phyloP scores from a whole-genome alignment of 2,797 vertebrate species.

The Notolepis coatsorum region DNA sequence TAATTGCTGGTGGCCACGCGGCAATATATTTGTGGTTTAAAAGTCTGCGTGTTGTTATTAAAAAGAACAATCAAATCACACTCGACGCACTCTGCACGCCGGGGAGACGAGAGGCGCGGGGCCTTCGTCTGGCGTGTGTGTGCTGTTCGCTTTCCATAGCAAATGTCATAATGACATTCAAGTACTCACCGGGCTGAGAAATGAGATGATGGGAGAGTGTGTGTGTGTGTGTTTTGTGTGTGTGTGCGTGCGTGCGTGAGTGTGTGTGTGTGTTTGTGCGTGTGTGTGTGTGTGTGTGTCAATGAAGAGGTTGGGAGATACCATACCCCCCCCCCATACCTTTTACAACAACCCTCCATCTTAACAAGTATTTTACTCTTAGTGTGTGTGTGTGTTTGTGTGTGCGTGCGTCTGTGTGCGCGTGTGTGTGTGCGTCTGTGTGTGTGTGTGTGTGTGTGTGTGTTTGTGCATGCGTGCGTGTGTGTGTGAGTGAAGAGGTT shows the following conservation, averaged over 20 bases:
- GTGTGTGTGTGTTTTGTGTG: conserved; percentile 17
- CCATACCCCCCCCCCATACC: no score
- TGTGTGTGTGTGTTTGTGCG: not conserved
- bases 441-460: conserved; percentile 27
- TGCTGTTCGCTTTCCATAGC: conserved; percentile 62
- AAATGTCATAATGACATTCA: conserved; percentile 69
- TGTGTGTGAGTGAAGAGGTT: conserved; percentile 11
- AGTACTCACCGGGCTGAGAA: conserved; percentile 65
- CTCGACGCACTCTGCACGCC: conserved; percentile 40
- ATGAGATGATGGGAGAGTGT: conserved; percentile 47
- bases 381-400: conserved; percentile 20
- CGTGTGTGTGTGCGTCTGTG: not conserved
- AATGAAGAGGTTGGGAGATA: no score
- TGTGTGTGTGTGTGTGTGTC: conserved; percentile 13
- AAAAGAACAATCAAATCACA: conserved; percentile 49
- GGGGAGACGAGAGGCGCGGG: conserved; percentile 26
- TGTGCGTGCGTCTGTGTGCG: not conserved
- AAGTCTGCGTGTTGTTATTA: conserved; percentile 18
- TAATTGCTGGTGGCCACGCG: conserved; percentile 32
- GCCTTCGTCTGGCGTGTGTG: not conserved
- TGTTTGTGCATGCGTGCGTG: not conserved
- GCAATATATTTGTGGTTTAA: conserved; percentile 47
- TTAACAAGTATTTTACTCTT: no score
- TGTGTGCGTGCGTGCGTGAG: not conserved
- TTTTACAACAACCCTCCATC: no score